phyloP scores from a whole-genome alignment of 2,888 invertebrate species.

The Reticulitermes lucifugus region DNA sequence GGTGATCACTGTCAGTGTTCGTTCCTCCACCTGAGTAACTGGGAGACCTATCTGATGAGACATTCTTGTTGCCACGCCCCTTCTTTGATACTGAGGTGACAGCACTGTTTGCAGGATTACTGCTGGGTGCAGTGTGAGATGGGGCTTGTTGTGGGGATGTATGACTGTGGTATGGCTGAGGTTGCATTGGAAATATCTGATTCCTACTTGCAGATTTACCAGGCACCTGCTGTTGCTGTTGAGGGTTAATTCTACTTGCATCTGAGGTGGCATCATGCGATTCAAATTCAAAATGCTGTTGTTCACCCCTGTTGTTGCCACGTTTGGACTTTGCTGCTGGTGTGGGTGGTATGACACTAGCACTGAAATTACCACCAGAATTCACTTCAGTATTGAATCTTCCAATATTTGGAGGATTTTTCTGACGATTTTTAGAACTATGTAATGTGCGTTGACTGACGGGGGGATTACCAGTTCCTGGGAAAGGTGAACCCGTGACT shows the following conservation, averaged over 20 bases:
- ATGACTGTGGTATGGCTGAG: constrained; percentile 10
- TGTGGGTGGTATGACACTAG: background rate
- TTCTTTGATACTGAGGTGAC: constrained; percentile 10
- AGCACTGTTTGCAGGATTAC: background rate
- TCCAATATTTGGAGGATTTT: background rate
- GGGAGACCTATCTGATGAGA: constrained; percentile 7
- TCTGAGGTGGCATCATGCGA: background rate
- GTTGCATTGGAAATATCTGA: constrained; percentile 18
- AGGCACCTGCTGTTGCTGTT: background rate
- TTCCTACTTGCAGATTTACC: background rate
- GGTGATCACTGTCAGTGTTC: background rate
- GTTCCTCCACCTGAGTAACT: constrained; percentile 2
- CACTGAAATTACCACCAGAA: background rate
- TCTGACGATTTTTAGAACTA: constrained; percentile 20
- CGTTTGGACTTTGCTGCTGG: constrained; percentile 18
- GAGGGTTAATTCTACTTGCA: background rate
- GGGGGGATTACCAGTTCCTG: background rate
- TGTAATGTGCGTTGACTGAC: background rate
- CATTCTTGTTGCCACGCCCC: constrained; percentile 18
- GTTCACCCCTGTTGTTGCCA: background rate
- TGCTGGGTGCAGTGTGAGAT: background rate
- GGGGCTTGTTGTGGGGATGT: constrained; percentile 2
- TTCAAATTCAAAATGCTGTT: constrained; percentile 33
- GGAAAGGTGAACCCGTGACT: background rate
- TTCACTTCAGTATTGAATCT: constrained; percentile 20